Evolutionary conservation across 2,888 invertebrate genomes (phyloP).

Genomic region (Brachyptera putata): DNA sequence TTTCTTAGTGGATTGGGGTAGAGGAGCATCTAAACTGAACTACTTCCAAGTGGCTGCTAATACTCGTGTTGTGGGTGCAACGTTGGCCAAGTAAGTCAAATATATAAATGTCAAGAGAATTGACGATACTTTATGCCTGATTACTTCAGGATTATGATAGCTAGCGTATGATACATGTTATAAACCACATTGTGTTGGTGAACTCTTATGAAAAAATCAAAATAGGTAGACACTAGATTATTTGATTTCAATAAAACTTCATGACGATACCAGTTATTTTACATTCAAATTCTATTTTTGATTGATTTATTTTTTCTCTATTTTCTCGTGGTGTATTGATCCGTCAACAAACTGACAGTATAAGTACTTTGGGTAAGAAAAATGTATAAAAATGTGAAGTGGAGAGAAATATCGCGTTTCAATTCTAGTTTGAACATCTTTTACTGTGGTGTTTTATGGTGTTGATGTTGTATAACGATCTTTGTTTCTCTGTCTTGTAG

Average conservation of each 20-base stretch:
- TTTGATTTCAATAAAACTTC: not conserved
- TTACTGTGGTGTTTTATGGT: no score
- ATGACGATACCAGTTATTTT: not conserved
- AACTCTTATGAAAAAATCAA: not conserved
- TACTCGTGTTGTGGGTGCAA: constrained; percentile 37
- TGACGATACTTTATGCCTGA: no score
- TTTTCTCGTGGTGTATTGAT: not conserved
- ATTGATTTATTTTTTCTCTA: not conserved
- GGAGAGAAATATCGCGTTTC: no score
- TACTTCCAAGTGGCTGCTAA: constrained; percentile 38
- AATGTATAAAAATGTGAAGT: no score
- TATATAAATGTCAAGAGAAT: no score
- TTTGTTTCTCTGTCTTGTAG: constrained; percentile 10
- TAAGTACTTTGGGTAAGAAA: not conserved
- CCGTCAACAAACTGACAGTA: not conserved
- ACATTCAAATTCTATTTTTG: not conserved
- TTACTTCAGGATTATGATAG: no score
- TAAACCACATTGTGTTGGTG: not conserved
- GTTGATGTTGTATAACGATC: not conserved
- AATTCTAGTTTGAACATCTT: not conserved
- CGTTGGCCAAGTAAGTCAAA: constrained; percentile 31
- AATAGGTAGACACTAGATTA: not conserved
- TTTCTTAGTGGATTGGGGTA: constrained; percentile 38
- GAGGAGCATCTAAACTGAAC: constrained; percentile 34
- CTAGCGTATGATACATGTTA: not conserved